Conservation (phyloP, 1,140 invertebrate genomes). For the Acromyrmex charruanus region DNA sequence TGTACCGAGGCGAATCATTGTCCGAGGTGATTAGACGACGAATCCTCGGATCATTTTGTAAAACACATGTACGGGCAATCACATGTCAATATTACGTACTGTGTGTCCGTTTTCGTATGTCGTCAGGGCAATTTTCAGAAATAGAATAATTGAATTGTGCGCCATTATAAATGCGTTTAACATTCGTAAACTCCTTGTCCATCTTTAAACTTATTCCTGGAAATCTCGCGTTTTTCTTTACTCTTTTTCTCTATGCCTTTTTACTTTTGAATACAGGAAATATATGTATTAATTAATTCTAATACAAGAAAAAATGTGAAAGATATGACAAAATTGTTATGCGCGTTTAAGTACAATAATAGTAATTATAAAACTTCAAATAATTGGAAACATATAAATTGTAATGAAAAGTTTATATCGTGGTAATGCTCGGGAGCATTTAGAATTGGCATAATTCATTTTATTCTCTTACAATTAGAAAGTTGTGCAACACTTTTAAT, state of each 20-base stretch:
- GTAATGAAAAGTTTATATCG: slow-evolving; percentile 31
- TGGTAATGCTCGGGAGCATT: neutral
- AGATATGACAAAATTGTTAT: slow-evolving; percentile 73
- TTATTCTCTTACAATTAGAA: slow-evolving; percentile 13
- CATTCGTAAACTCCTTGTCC: slow-evolving; percentile 3
- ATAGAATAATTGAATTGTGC: slow-evolving; percentile 41
- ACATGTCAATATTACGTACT: slow-evolving; percentile 10
- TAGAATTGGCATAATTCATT: neutral
- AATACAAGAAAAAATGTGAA: neutral
- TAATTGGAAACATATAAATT: slow-evolving; percentile 9
- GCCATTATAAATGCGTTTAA: slow-evolving; percentile 33
- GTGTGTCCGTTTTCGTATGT: slow-evolving; percentile 25
- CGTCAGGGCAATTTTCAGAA: slow-evolving; percentile 34
- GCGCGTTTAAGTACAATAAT: slow-evolving; percentile 70
- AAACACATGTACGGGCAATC: slow-evolving; percentile 17
- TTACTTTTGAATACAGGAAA: slow-evolving; percentile 41
- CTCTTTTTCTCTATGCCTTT: neutral
- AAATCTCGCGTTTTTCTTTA: neutral
- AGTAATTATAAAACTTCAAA: slow-evolving; percentile 63
- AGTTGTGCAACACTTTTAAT: neutral
- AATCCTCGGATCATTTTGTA: slow-evolving; percentile 26
- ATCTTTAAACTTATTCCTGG: neutral
- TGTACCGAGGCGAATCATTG: slow-evolving; percentile 64
- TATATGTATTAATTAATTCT: slow-evolving; percentile 9
- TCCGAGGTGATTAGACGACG: too few relatives aligned